Percentiles rank a stretch among this genome's conserved stretches.
phyloP scores from a whole-genome alignment of 2,797 vertebrate genomes.

The Tangara arthus region DNA sequence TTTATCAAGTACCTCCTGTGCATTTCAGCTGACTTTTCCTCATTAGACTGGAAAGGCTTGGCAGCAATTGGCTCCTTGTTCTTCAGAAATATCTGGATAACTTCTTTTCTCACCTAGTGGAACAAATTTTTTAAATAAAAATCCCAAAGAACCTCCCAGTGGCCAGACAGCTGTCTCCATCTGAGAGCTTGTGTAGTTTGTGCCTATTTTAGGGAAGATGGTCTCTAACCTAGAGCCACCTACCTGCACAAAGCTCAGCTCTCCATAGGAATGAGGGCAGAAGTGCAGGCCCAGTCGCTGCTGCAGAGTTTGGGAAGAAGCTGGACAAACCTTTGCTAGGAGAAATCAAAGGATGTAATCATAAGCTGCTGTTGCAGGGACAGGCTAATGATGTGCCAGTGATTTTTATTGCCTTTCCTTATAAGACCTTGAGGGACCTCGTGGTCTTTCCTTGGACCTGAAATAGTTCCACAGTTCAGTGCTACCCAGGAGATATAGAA shows the following conservation, averaged over 20 bases:
- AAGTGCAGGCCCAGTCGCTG: not conserved
- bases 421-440: conserved; percentile 48
- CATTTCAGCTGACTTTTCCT: not conserved
- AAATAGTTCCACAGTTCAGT: conserved; percentile 39
- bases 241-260: not conserved
- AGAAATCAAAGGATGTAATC: conserved; percentile 33
- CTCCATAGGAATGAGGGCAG: not conserved
- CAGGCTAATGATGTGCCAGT: conserved; percentile 49
- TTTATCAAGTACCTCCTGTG: not conserved
- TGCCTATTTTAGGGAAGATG: not conserved
- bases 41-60: not conserved
- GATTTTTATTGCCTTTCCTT: conserved; percentile 51
- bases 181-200: not conserved
- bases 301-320: not conserved
- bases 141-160: not conserved
- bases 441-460: conserved; percentile 24
- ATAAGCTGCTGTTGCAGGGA: conserved; percentile 24
- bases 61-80: not conserved
- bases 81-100: not conserved
- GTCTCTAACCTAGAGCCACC: not conserved
- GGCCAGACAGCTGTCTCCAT: not conserved
- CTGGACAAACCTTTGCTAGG: not conserved
- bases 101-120: not conserved
- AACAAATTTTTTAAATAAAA: not conserved
- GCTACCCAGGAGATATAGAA: conserved; percentile 25